Base-by-base conservation (phyloP, 2,797 vertebrate genomes). In the Melanotaenia boesemani region DNA sequence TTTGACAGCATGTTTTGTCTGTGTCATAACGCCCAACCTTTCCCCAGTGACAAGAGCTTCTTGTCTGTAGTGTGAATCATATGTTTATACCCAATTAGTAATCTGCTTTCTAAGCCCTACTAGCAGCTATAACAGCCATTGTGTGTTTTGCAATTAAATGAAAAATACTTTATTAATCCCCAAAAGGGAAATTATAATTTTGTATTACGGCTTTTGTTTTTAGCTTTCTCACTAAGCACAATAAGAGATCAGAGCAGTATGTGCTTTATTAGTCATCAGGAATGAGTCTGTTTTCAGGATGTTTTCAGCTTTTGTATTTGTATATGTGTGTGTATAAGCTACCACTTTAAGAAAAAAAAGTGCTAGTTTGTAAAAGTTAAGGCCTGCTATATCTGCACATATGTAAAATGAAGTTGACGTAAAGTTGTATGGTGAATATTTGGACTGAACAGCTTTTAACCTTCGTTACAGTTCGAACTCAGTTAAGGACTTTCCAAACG, bases 11-110 rank as follows among this genome's bases (percentile, higher is more conserved):
- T 52, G 70, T 72, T 79, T 70, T 48, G 65, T 80, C 63, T 80
- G 66, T 79, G 83, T 82, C 84, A 81, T 80, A 80, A 68, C n/a
- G 70, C 16, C 65, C 61, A 84, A 84, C 82, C 86, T 76, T 81
- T 83, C 87, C 80, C 80, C 81, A 22, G 15, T 6, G 70, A 86
- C 77, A 84, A 82, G 64, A 79, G 76, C 70, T 83, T 70, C 76
- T 83, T 92, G 92, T 92, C 63, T 66, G 41, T 1, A n/a, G 63
- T 50, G 63, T 91, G 89, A 91, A 86, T 93, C 90, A 91, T 86
- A 83, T 77, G 81, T 76, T 86, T n/a, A 54, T 67, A 74, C 83
- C 82, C 82, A 62, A 79, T 91, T 86, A 87, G 85, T 86, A 83
- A 86, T 87, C 75, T 76, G 82, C 82, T 79, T 85, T 83, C 84